Evolutionary conservation across 2,888 invertebrate genomes (phyloP).

Genomic region (Myopa tessellatipennis): DNA sequence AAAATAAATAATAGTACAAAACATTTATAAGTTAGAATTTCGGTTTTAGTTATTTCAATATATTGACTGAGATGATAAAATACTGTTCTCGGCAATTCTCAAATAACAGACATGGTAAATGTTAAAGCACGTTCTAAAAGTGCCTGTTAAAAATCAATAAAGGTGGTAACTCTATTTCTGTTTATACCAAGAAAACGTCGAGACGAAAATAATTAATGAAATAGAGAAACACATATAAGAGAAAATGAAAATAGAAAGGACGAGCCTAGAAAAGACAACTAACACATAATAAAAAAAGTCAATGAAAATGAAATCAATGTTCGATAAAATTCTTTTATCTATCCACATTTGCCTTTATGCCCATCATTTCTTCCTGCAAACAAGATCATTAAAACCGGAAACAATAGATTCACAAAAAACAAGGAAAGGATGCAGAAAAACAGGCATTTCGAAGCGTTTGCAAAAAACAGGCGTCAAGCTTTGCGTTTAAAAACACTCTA

Average conservation of each 20-base stretch:
- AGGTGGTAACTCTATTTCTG: constrained; percentile 1
- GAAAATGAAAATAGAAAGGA: neutral
- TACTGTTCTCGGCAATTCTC: no score
- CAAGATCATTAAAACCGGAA: constrained; percentile 18
- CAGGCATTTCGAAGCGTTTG: neutral
- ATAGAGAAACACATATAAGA: neutral
- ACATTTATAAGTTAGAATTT: no score
- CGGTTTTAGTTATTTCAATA: no score
- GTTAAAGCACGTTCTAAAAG: neutral
- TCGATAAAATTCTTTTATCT: neutral
- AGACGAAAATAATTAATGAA: constrained; percentile 13
- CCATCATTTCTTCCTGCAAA: no score
- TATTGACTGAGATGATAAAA: no score
- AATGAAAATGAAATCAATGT: neutral
- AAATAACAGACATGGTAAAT: no score
- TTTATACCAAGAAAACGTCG: constrained; percentile 18
- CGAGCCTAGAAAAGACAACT: neutral
- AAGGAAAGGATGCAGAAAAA: constrained; percentile 5
- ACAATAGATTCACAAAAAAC: neutral
- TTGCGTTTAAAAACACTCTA: neutral
- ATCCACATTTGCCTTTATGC: no score
- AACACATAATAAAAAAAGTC: neutral
- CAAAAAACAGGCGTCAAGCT: constrained; percentile 4
- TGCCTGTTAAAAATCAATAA: neutral
- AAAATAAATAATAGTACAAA: neutral